Percentiles rank a stretch among this genome's conserved stretches.
phyloP scores from a whole-genome alignment of 2,797 vertebrate species.

The Dermochelys coriacea region DNA sequence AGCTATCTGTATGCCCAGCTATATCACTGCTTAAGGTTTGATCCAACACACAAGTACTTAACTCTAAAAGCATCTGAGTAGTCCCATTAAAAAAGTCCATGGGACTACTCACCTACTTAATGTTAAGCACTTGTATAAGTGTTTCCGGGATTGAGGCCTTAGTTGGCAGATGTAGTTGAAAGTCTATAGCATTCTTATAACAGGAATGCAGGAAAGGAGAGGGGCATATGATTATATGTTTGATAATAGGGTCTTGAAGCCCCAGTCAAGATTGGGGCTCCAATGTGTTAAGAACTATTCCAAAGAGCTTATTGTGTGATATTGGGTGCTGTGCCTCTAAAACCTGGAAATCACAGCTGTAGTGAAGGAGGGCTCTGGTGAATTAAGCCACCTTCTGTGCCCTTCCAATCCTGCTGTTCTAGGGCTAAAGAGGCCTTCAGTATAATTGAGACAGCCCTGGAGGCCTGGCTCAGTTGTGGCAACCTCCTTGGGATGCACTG shows the following conservation, averaged over 20 bases:
- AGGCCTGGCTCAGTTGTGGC: too few relatives aligned
- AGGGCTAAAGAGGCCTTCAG: too few relatives aligned
- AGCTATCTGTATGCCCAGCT: neutral
- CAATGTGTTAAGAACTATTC: too few relatives aligned
- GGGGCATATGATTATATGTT: neutral
- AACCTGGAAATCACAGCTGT: neutral
- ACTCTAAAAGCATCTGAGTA: neutral
- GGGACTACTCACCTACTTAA: neutral
- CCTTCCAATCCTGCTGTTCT: neutral
- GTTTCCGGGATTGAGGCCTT: slow-evolving; percentile 12
- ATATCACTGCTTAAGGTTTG: neutral
- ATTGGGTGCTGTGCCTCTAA: neutral
- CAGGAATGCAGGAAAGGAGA: slow-evolving; percentile 16
- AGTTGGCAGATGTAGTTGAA: neutral
- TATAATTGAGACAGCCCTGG: too few relatives aligned
- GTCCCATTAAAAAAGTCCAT: neutral
- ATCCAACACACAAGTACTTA: slow-evolving; percentile 6
- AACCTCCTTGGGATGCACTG: slow-evolving; percentile 1
- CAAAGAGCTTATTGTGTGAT: neutral
- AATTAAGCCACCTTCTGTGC: neutral
- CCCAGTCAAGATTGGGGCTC: too few relatives aligned
- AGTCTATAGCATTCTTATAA: too few relatives aligned
- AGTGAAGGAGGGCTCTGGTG: neutral
- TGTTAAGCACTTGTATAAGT: slow-evolving; percentile 3
- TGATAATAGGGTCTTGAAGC: too few relatives aligned